Evolutionary conservation across 2,888 invertebrate species (phyloP).

Genomic region (Trilocha varians): DNA sequence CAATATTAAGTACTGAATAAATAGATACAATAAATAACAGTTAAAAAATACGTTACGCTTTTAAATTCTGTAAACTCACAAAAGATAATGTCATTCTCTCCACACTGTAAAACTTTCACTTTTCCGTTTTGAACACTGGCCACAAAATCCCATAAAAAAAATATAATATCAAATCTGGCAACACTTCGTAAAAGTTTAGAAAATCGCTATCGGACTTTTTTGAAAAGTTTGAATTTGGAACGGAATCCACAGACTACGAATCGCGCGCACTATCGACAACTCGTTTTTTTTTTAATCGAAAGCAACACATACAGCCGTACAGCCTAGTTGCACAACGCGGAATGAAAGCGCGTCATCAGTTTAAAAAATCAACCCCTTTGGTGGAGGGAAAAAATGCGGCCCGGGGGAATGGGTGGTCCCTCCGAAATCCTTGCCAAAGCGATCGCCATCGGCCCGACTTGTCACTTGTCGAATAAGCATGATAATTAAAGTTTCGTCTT

Average conservation of each 20-base stretch:
- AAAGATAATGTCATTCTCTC: constrained; percentile 71
- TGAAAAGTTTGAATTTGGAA: constrained; percentile 44
- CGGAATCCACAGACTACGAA: constrained; percentile 41
- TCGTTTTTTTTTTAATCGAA: constrained; percentile 65
- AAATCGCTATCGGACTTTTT: constrained; percentile 19
- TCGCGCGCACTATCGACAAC: constrained; percentile 64
- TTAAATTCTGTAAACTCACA: constrained; percentile 40
- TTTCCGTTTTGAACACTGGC: constrained; percentile 12
- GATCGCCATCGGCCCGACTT: constrained; percentile 65
- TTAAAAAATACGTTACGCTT: constrained; percentile 11
- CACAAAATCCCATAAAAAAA: constrained; percentile 12
- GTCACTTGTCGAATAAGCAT: constrained; percentile 72
- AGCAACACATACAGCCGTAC: constrained; percentile 68
- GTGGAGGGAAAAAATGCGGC: constrained; percentile 66
- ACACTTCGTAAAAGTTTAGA: constrained; percentile 12
- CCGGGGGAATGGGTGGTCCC: constrained; percentile 57
- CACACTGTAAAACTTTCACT: constrained; percentile 42
- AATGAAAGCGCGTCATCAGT: constrained; percentile 76
- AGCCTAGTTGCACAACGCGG: constrained; percentile 71
- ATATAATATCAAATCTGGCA: constrained; percentile 8
- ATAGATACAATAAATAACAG: constrained; percentile 10
- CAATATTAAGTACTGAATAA: too few relatives aligned
- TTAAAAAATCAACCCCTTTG: constrained; percentile 75
- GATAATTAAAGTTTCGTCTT: constrained; percentile 54
- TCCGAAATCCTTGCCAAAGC: constrained; percentile 70